Base-by-base conservation (phyloP, 2,888 invertebrate genomes). In the Caenorhabditis afra region DNA sequence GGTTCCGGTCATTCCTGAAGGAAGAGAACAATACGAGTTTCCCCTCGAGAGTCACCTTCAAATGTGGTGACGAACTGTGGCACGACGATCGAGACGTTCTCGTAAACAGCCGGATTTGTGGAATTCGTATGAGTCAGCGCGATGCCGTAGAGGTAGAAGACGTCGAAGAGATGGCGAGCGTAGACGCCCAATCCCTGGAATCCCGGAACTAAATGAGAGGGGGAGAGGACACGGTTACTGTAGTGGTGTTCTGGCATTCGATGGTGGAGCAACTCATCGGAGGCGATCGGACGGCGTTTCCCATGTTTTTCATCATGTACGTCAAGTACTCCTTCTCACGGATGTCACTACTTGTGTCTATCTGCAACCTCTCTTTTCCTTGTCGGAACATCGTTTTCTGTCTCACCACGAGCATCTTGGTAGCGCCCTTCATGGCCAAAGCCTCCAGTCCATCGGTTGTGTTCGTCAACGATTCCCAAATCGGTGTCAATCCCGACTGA, bases 131-230 rank as follows among this genome's bases (percentile, higher is more conserved):
- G 16, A 2, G 57, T 77, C 47, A 87, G 50, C 65, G 68, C 84
- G 44, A 79, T 44, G 11, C 80, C 86, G 58, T 86, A 87, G 11
- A 86, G 64, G 64, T 86, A 87, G 45, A 87, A 65, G 11, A 81
- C 81, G 57, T 87, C 87, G 59, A 84, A 79, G 0, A 87, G 64
- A 49, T 82, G 84, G 0, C 85, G 79, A 5, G 87, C 75, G 57
- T 79, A 84, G 2, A 66, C 75, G 18, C 66, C 74, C 66, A 75
- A 66, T 18, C 67, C 59, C 57, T 57, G 41, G 12, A 41, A 57
- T 1, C 11, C n/a, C 10, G 1, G 11, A 8, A 16, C 20, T 3
- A 4, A 47, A 47, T 29, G 29, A 7, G 16, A 47, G 16, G 47
- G 3, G 47, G 10, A 47, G 10, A 47, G 16, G 3, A 16, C 3